A percentile compares a stretch with the other conserved stretches of the same genome.
These are phyloP conservation scores for Laticauda laticaudata DNA, from an alignment of 2,113 vertebrate species.

Conservation along the genomic window DNA sequence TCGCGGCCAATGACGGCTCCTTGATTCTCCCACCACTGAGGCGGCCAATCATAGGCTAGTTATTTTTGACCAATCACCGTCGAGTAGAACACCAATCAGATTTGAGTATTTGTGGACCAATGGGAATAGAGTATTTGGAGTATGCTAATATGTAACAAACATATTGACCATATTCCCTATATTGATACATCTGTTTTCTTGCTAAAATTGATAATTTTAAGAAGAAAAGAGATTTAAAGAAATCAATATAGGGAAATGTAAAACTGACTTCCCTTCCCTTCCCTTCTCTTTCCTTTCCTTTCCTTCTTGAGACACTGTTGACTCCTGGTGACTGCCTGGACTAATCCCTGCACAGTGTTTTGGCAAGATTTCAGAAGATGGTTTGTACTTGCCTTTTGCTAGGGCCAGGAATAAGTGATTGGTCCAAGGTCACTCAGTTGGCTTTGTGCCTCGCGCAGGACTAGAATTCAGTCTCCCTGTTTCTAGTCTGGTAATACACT, in stretches of 20 bases:
- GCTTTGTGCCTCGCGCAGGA: background rate
- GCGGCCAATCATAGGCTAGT: too few relatives aligned
- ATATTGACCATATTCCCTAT: too few relatives aligned
- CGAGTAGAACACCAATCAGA: too few relatives aligned
- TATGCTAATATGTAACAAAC: too few relatives aligned
- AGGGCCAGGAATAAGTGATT: background rate
- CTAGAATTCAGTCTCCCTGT: background rate
- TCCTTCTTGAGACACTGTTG: background rate
- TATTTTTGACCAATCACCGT: too few relatives aligned
- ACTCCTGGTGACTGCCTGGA: background rate
- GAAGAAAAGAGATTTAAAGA: slow-evolving; percentile 2
- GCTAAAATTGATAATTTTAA: background rate
- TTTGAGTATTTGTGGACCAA: too few relatives aligned
- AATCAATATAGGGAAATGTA: background rate
- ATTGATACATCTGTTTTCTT: too few relatives aligned
- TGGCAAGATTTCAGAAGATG: background rate
- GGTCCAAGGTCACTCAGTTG: background rate
- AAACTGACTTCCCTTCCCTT: background rate
- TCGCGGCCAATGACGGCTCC: too few relatives aligned
- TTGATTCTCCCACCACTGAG: too few relatives aligned
- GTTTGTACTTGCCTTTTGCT: background rate
- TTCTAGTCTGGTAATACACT: background rate
- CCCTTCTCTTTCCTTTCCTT: too few relatives aligned
- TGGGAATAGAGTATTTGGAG: too few relatives aligned
- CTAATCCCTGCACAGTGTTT: background rate